Percentiles rank a stretch among this genome's conserved stretches.
Evolutionary conservation across 1,140 invertebrate genomes (phyloP).

Genomic region (Sinella curviseta): DNA sequence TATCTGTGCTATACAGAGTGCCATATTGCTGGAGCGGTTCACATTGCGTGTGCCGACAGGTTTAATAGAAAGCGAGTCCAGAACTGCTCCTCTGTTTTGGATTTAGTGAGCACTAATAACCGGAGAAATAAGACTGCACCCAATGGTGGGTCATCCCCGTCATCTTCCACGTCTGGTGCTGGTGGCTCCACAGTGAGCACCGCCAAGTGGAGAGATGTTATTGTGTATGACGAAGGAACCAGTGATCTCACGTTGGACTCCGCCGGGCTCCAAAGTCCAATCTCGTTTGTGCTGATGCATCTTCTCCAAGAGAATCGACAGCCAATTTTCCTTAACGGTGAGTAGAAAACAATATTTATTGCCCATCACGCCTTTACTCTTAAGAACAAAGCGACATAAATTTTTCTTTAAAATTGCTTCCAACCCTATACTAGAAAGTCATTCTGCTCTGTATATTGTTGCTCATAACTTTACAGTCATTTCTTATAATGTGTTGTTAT

Average conservation of each 20-base stretch:
- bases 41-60: conserved; percentile 73
- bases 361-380: too few relatives aligned
- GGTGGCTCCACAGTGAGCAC: conserved; percentile 53
- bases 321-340: conserved; percentile 70
- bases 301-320: conserved; percentile 71
- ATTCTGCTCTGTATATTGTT: neutral
- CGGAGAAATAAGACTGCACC: conserved; percentile 40
- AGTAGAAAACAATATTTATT: conserved; percentile 59
- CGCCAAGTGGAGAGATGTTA: conserved; percentile 61
- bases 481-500: neutral
- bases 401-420: neutral
- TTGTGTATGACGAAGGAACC: conserved; percentile 71
- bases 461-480: too few relatives aligned
- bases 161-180: conserved; percentile 53
- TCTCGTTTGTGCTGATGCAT: conserved; percentile 68
- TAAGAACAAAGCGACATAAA: too few relatives aligned
- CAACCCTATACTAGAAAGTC: neutral
- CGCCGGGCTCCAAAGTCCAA: conserved; percentile 62
- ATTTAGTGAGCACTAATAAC: conserved; percentile 62
- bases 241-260: conserved; percentile 58
- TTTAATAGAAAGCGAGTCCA: conserved; percentile 70
- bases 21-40: conserved; percentile 72
- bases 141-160: conserved; percentile 57
- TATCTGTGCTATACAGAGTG: conserved; percentile 71
- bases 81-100: conserved; percentile 53